These are phyloP conservation scores for Rostrhamus sociabilis DNA, from an alignment of 2,797 vertebrate genomes.

Conservation along the genomic window DNA sequence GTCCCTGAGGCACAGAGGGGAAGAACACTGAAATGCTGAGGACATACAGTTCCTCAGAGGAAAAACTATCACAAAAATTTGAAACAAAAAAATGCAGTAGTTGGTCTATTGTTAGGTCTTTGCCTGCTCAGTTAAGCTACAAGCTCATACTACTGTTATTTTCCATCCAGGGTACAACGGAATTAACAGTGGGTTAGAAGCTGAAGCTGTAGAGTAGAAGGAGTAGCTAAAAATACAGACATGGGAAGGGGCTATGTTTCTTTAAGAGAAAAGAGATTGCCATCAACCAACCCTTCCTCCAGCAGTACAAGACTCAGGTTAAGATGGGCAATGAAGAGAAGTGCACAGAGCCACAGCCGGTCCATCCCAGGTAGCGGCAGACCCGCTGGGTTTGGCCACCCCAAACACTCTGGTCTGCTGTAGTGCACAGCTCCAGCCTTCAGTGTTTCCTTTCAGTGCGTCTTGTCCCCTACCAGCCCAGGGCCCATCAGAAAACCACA, in stretches of 20 bases:
- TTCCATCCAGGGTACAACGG: background rate
- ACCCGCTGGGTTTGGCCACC: background rate
- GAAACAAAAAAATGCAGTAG: background rate
- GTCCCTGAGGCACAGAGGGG: background rate
- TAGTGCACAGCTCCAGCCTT: background rate
- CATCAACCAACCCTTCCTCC: background rate
- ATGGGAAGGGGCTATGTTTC: background rate
- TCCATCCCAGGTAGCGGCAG: too few species aligned
- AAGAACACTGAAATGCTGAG: background rate
- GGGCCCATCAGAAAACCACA: background rate
- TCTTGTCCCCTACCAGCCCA: background rate
- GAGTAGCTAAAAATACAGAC: fast-evolving
- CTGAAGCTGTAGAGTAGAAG: background rate
- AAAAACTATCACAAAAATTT: background rate
- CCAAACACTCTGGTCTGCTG: background rate
- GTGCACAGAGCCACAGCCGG: background rate
- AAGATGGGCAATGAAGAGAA: background rate
- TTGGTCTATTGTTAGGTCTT: background rate
- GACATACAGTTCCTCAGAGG: background rate
- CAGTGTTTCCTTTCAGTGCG: background rate
- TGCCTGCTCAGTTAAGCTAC: background rate
- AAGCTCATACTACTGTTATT: background rate
- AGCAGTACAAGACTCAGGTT: background rate
- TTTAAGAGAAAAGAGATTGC: background rate
- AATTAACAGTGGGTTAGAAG: background rate